Conservation (phyloP, 2,888 invertebrate species). For the Stenoptilia bipunctidactyla region DNA sequence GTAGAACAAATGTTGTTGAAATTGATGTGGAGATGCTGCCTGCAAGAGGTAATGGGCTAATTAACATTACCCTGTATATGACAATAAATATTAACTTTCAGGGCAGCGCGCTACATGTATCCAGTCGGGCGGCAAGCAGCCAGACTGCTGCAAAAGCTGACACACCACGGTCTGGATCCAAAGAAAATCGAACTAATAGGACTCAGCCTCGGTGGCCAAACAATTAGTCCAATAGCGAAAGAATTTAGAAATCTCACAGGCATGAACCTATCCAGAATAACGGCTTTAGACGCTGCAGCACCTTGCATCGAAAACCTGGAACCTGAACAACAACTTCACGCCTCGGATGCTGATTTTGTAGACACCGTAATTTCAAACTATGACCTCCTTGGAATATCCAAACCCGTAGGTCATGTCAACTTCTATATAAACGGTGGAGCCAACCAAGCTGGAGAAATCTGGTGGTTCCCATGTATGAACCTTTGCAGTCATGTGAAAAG, state of each 20-base stretch:
- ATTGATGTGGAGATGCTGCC: no score
- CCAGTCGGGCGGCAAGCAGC: conserved; percentile 18
- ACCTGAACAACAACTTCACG: conserved; percentile 19
- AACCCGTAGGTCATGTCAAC: conserved; percentile 17
- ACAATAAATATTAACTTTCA: no score
- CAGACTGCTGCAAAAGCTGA: conserved; percentile 19
- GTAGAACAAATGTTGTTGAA: no score
- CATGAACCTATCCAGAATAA: conserved; percentile 17
- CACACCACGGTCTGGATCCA: conserved; percentile 16
- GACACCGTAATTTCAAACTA: conserved; percentile 20
- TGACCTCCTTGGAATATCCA: conserved; percentile 19
- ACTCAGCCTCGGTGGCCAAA: conserved; percentile 20
- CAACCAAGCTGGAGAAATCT: conserved; percentile 7
- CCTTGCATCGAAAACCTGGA: conserved; percentile 21
- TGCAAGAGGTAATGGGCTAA: no score
- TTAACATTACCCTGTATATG: no score
- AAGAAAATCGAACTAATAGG: conserved; percentile 19
- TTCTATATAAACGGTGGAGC: conserved; percentile 11
- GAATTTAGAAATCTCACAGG: conserved; percentile 18
- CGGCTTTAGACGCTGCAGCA: conserved; percentile 20
- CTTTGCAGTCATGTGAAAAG: conserved; percentile 9
- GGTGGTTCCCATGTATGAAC: conserved; percentile 5
- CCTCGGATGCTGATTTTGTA: conserved; percentile 21
- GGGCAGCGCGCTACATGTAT: conserved; percentile 14
- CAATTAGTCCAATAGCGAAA: conserved; percentile 20